Evolutionary conservation across 1,140 invertebrate species (phyloP), one percentile per base, ranked within the genome.

Genomic region (Caenorhabditis tropicalis): DNA sequence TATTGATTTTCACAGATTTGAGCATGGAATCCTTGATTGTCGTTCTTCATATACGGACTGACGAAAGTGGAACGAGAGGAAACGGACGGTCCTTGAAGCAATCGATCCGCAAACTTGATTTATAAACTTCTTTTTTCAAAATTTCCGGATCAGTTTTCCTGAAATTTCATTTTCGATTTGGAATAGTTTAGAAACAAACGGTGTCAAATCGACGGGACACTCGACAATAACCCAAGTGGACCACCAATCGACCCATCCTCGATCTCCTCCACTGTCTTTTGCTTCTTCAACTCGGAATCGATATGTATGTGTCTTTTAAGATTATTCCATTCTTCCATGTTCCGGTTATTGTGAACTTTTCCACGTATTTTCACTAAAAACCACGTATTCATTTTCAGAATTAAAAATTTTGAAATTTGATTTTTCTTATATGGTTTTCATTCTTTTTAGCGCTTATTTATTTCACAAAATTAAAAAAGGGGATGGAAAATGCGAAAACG

Each of bases 1-100:
- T 65, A 33, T 4, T 65, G 19, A 7, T 65, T 4, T n/a, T 33
- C 58, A 36, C 58, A 65, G 3, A 65, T 65, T 24, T 65, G 58
- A 33, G 58, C 58, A 65, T 65, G 58, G 36, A 65, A 65, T 33
- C 58, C 58, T 65, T 65, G 58, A 9, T 65, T 31, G 4, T 65
- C 58, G 24, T 19, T 16, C 36, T 65, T 16, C 58, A 65, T 65
- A 7, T 33, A 65, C 19, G 33, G 58, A n/a, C 58, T 65, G 29
- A 65, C 3, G 24, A 65, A 65, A 27, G 58, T 36, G 7, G 31
- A 15, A 33, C 58, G 58, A 1, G 58, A 65, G 4, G 24, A 21
- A 4, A 19, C 31, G 31, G 58, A 65, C 2, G 58, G 58, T 65
- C 58, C 58, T 65, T 33, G 15, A 4, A 5, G 58, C 29, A 65